Evolutionary conservation across 1,140 invertebrate genomes (phyloP).

Genomic region (Druon quercuslanigerum): DNA sequence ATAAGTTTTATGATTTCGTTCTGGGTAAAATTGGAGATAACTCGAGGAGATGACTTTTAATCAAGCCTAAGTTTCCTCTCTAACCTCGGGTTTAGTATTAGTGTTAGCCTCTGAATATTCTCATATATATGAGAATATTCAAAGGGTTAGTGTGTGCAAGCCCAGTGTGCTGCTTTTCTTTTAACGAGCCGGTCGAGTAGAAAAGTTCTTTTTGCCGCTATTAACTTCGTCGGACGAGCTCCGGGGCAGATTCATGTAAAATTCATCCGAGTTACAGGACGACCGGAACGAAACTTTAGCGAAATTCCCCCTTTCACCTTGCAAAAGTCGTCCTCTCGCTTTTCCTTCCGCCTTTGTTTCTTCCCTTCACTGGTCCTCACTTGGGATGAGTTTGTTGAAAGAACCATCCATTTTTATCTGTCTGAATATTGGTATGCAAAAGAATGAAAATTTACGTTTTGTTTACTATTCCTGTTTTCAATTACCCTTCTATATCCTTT

Average conservation of each 20-base stretch:
- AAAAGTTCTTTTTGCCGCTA: slow-evolving; percentile 62
- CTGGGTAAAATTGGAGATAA: not conserved
- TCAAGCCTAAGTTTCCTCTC: not conserved
- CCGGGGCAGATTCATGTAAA: slow-evolving; percentile 61
- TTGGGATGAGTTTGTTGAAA: slow-evolving; percentile 31
- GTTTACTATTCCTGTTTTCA: too few species aligned
- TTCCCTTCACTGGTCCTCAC: slow-evolving; percentile 34
- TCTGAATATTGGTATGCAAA: not conserved
- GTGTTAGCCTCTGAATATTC: not conserved
- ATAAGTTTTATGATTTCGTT: too few species aligned
- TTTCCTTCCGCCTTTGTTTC: slow-evolving; percentile 38
- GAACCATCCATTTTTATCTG: slow-evolving; percentile 39
- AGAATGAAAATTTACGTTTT: too few species aligned
- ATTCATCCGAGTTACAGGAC: slow-evolving; percentile 58
- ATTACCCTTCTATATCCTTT: too few species aligned
- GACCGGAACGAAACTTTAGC: slow-evolving; percentile 53
- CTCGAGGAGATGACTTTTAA: slow-evolving; percentile 8
- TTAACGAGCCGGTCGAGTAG: slow-evolving; percentile 55
- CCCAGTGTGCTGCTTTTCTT: slow-evolving; percentile 46
- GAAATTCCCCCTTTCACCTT: slow-evolving; percentile 56
- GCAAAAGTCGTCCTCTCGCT: slow-evolving; percentile 35
- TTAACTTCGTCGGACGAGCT: slow-evolving; percentile 56
- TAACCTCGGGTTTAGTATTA: slow-evolving; percentile 2
- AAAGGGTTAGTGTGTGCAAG: slow-evolving; percentile 33
- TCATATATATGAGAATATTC: slow-evolving; percentile 32